Evolutionary conservation across 2,113 vertebrate species (phyloP), one percentile per base, ranked within the genome.

Genomic region (Oriolus oriolus): DNA sequence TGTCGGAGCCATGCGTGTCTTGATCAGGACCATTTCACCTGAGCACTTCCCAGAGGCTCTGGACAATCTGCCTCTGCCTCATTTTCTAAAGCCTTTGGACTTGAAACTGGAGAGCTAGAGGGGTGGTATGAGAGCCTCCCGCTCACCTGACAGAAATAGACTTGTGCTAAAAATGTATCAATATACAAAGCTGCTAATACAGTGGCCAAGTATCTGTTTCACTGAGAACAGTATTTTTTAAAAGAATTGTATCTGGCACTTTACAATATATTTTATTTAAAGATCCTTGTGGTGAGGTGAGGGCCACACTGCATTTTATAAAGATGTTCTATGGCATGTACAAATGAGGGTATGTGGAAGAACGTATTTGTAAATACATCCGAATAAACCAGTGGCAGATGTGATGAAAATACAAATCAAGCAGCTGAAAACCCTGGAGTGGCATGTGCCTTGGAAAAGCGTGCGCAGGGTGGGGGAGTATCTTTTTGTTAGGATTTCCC

Each of bases 21-120:
- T 99, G 94, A 98, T 98, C 73, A 97, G 97, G 79, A 97, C 98
- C n/a, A 98, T 99, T 50, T 96, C 99, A 1, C 98, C 98, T 1
- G 95, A 98, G 61, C 98, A 97, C 90, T 98, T 98, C 92, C 98
- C 98, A 0, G 98, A 98, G 94, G 98, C 97, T n/a, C 98, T 99
- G 87, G 97, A 98, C 9, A 93, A 98, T 8, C 96, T 98, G 95
- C 98, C 98, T 24, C 91, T 99, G 91, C 99, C 99, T 2, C 97
- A 98, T 42, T 99, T 99, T 77, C 97, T 99, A 44, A 99, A 98
- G 95, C 99, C 98, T 16, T 97, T 98, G 94, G 98, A 98, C 96
- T 97, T 99, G 96, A 98, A 97, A 70, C 94, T 98, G 93, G 96
- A 97, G 74, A 95, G 96, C 96, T 97, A 98, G 95, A 93, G 85